Base-by-base conservation (phyloP, 2,113 vertebrate genomes). In the Sphaerodactylus townsendi region DNA sequence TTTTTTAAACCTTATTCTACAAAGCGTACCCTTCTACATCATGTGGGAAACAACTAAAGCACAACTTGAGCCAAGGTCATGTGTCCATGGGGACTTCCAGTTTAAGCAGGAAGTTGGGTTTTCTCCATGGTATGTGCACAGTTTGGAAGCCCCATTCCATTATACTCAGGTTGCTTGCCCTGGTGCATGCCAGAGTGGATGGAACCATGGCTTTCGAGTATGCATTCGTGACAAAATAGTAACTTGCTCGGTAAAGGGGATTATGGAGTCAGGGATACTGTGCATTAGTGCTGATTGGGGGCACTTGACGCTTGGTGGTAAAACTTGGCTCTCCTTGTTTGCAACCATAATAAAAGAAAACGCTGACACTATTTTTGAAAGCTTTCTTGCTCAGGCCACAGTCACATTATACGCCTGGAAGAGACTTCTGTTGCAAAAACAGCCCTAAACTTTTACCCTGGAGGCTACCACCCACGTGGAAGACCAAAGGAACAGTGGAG, bases 381-480 rank as follows among this genome's bases (percentile, higher is more conserved):
- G 69, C 1, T 1, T 3, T 44, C 81, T 39, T 90, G 93, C 92
- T 92, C 88, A 81, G 89, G 72, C 75, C 83, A 28, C n/a, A n/a
- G n/a, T n/a, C n/a, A n/a, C n/a, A n/a, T n/a, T n/a, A n/a, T n/a
- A n/a, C n/a, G n/a, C n/a, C n/a, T n/a, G n/a, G n/a, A n/a, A n/a
- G n/a, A n/a, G n/a, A n/a, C n/a, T n/a, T n/a, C n/a, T n/a, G n/a
- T n/a, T n/a, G n/a, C n/a, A n/a, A n/a, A n/a, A n/a, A n/a, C n/a
- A n/a, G n/a, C n/a, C n/a, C n/a, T n/a, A n/a, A n/a, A n/a, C n/a
- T n/a, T n/a, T n/a, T n/a, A n/a, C n/a, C n/a, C n/a, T n/a, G n/a
- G n/a, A n/a, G n/a, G n/a, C n/a, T n/a, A n/a, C n/a, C n/a, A n/a
- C n/a, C n/a, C n/a, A n/a, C n/a, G n/a, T n/a, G n/a, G n/a, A n/a